Conservation (phyloP, 2,888 invertebrate genomes). For the Elysia crispata region DNA sequence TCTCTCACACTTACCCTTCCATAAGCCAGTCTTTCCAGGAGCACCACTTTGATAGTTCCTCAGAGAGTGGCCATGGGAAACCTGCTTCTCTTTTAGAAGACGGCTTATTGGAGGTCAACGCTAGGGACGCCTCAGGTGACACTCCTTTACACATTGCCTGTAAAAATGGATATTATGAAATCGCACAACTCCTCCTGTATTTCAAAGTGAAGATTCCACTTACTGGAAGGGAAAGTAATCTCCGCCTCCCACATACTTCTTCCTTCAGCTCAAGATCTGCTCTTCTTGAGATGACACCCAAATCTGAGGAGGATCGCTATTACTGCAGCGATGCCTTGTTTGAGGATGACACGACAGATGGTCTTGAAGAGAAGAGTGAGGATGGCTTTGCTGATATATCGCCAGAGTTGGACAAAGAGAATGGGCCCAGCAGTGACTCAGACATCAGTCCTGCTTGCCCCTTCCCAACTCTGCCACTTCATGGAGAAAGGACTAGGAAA, state of each 20-base stretch:
- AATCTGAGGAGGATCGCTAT: not conserved
- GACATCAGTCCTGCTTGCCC: not conserved
- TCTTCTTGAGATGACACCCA: too few relatives aligned
- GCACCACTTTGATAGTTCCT: too few relatives aligned
- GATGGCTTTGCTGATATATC: too few relatives aligned
- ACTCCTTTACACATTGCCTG: constrained; percentile 92
- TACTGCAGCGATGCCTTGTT: not conserved
- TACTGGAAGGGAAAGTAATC: not conserved
- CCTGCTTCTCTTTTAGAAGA: too few relatives aligned
- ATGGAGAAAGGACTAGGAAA: not conserved
- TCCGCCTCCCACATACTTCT: not conserved
- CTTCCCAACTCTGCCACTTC: not conserved
- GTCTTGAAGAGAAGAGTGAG: not conserved
- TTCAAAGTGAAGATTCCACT: constrained; percentile 51
- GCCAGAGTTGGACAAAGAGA: too few relatives aligned
- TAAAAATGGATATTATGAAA: constrained; percentile 76
- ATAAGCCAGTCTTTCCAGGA: constrained; percentile 68
- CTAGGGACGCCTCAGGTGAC: constrained; percentile 84
- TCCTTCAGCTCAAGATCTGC: not conserved
- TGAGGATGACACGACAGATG: not conserved
- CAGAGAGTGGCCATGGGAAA: too few relatives aligned
- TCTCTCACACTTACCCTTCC: constrained; percentile 87
- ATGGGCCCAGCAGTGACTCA: too few relatives aligned
- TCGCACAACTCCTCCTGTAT: constrained; percentile 61
- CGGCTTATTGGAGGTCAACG: constrained; percentile 89